Base-by-base conservation (phyloP, 1,140 invertebrate species). In the Tribolium madens region DNA sequence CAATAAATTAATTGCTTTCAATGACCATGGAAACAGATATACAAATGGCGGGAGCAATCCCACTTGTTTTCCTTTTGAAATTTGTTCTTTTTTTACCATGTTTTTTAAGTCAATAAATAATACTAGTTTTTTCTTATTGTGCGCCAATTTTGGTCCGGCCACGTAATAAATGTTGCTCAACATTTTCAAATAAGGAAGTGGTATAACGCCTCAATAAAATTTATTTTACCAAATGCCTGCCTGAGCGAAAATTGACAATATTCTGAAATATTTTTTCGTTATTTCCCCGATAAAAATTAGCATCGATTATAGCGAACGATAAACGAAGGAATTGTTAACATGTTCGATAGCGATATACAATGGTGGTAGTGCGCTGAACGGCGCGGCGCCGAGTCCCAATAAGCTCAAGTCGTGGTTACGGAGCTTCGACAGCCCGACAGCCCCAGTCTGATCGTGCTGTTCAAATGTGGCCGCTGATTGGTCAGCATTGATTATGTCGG, bases 401-500 rank as follows among this genome's bases (percentile, higher is more conserved):
- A 60, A 74, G 57, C 57, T 64, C 57, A 33, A 64, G 36, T 57
- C 52, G 50, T 74, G 50, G 50, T 13, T 18, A 46, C 50, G 52
- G 26, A 57, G 47, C 72, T 72, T 52, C 72, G 72, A 60, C 50
- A 74, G 26, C 50, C 57, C 57, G 57, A 47, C 15, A 74, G 70
- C 57, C 52, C 72, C 50, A 64, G 76, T 76, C 69, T 78, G 64
- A 77, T 73, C 73, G 60, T 76, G 57, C 52, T 60, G 75, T 81
- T 70, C 72, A 77, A 77, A 76, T 78, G 76, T 78, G 78, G 72
- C 77, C 80, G 81, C 81, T 83, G 82, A 83, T 83, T 83, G 82
- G 82, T 80, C 77, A 79, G 78, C 81, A 80, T 82, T 83, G 81
- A 83, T 83, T 82, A 78, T 83, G 81, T 81, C 81, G 80, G 82